Base-by-base conservation (phyloP, 2,797 vertebrate species). In the Myotis myotis region DNA sequence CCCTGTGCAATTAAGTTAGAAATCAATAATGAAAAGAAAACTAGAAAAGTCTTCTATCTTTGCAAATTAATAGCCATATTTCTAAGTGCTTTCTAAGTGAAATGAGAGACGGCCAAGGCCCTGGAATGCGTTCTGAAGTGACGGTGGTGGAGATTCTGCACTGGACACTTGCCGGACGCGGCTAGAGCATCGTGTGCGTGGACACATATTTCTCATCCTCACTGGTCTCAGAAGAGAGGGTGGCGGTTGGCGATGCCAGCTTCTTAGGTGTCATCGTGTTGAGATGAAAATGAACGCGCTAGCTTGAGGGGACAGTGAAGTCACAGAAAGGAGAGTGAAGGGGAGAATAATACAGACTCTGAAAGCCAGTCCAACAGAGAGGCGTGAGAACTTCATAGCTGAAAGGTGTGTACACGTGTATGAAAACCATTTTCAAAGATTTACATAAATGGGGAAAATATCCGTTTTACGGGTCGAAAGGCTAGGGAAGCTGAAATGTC, bases 311-410 rank as follows among this genome's bases (percentile, higher is more conserved):
- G 36, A 75, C 53, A 60, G 7, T 38, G 80, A 60, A 68, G 11
- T 86, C 30, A 11, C 30, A 36, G 66, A 30, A 25, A 71, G 19
- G 20, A 5, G 15, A 64, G 9, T 9, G 6, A 92, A 71, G 15
- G 12, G 11, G 22, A 72, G 57, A 17, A 30, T 55, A 49, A 25
- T 19, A 30, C 6, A 30, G 28, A 15, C 12, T 2, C 28, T 2
- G 9, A 78, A 80, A 47, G 60, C 68, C 74, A n/a, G 53, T 89
- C n/a, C 41, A 85, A 30, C 10, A n/a, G 17, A 41, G 4, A 30
- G 1, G 3, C 17, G 0, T n/a, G 9, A 23, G 38, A 4, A 22
- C 22, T 74, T 75, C 13, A 3, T 5, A 17, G 2, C 53, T n/a
- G 51, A 38, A 33, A 76, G 60, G 4, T 10, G 4, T 10, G 33